Evolutionary conservation across 1,140 invertebrate species (phyloP), one percentile per base, ranked within the genome.

Genomic region (Thaumetopoea pityocampa): DNA sequence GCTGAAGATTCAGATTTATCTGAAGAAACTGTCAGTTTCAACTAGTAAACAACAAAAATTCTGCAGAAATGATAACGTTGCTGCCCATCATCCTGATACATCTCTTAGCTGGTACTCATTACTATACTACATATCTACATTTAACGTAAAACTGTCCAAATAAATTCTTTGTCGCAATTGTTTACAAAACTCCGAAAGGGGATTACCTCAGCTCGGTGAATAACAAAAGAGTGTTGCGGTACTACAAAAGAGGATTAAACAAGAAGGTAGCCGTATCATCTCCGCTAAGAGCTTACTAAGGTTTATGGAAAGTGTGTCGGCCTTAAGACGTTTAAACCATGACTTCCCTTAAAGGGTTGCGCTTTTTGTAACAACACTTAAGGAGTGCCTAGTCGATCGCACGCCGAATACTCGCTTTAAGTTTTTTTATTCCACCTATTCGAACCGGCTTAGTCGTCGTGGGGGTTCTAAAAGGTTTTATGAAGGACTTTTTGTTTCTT

Each of bases 331-430:
- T 65, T 77, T 76, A 61, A 73, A 64, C 67, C 65, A 69, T 74
- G 68, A 80, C 67, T 77, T 69, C 56, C 61, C 56, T 74, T 69
- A 77, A 81, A 78, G 77, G 71, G 73, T 78, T 76, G 70, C 62
- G 57, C 64, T 81, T 79, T 81, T 76, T 80, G 65, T 80, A 62
- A 60, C 63, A 78, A 70, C 71, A 74, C 60, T 59, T 68, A 68
- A 64, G 66, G 58, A 49, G 54, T 47, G 54, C 37, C 51, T 58
- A 67, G 58, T 61, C 56, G 59, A 71, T 70, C 65, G 61, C 59
- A 63, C 52, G 56, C 42, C 55, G 38, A 53, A 72, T 67, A 38
- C 48, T 32, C 58, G 53, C 33, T 51, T 53, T 45, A 49, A 55
- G 42, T 12, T 35, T 59, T 49, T 70, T 70, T 67, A 55, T 51